A percentile compares a stretch with the other conserved stretches of the same genome.
phyloP scores from a whole-genome alignment of 2,888 invertebrate species.

The Diaperis boleti region DNA sequence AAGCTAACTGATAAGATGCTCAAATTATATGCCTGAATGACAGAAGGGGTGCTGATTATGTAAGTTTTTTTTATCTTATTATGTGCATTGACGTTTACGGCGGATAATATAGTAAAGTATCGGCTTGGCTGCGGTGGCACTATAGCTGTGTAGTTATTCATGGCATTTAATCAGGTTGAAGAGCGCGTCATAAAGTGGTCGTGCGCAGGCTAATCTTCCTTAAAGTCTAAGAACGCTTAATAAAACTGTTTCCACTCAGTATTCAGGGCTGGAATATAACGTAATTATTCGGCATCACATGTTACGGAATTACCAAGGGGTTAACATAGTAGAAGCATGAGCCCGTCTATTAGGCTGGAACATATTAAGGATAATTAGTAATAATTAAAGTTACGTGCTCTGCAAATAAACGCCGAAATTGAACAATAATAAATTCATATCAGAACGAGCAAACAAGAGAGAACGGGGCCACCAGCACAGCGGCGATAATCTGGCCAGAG shows the following conservation, averaged over 20 bases:
- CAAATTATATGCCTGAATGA: too few species aligned
- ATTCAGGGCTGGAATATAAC: conserved; percentile 39
- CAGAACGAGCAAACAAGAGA: conserved; percentile 43
- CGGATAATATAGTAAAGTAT: neutral
- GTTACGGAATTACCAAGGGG: conserved; percentile 44
- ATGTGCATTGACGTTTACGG: neutral
- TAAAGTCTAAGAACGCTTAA: conserved; percentile 38
- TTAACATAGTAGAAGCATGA: conserved; percentile 44
- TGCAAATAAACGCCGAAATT: conserved; percentile 48
- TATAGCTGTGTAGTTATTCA: conserved; percentile 13
- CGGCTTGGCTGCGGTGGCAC: neutral
- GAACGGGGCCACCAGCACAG: conserved; percentile 29
- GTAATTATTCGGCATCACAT: conserved; percentile 45
- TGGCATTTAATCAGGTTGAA: conserved; percentile 31
- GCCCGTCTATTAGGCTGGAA: conserved; percentile 46
- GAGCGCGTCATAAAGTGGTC: conserved; percentile 17
- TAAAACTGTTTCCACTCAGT: conserved; percentile 41
- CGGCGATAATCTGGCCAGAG: conserved; percentile 40
- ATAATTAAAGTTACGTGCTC: conserved; percentile 50
- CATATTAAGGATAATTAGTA: conserved; percentile 49
- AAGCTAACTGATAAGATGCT: too few species aligned
- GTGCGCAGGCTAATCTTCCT: conserved; percentile 30
- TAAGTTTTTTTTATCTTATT: neutral
- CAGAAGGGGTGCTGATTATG: neutral
- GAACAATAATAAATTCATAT: conserved; percentile 49